Percentiles rank a stretch among this genome's conserved stretches.
Conservation (phyloP, 1,140 invertebrate genomes). For the Papilio helenus region DNA sequence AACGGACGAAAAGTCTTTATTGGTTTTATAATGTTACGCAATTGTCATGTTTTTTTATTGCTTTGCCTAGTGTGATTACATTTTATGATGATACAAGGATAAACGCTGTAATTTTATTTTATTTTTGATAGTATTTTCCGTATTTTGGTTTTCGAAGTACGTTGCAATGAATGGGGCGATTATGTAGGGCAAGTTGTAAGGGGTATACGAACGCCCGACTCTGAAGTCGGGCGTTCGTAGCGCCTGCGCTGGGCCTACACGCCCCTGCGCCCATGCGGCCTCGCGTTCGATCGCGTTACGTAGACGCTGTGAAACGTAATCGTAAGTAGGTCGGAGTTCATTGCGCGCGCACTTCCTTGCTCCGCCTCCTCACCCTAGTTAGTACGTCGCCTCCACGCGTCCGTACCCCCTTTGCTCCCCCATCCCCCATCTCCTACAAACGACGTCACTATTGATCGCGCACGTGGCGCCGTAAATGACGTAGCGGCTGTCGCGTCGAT, state of each 20-base stretch:
- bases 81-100: not conserved
- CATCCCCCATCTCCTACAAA: slow-evolving; percentile 44
- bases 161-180: slow-evolving; percentile 57
- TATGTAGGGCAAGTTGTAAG: slow-evolving; percentile 62
- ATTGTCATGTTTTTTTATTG: not conserved
- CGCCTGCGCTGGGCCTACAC: slow-evolving; percentile 54
- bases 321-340: slow-evolving; percentile 75
- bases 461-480: slow-evolving; percentile 80
- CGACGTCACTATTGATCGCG: slow-evolving; percentile 80
- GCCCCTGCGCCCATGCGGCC: slow-evolving; percentile 48
- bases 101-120: not conserved
- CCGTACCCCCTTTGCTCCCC: slow-evolving; percentile 11
- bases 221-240: slow-evolving; percentile 47
- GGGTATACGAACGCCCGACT: too few relatives aligned
- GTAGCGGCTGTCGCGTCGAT: slow-evolving; percentile 74
- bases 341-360: slow-evolving; percentile 68
- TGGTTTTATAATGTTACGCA: slow-evolving; percentile 3
- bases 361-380: slow-evolving; percentile 35
- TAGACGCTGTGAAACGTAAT: slow-evolving; percentile 75
- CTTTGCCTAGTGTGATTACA: not conserved
- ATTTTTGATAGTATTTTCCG: slow-evolving; percentile 30
- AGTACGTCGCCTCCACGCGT: slow-evolving; percentile 17
- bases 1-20: not conserved
- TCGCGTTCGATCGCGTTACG: slow-evolving; percentile 75
- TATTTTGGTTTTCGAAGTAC: slow-evolving; percentile 48